Conservation (phyloP, 2,888 invertebrate species). For the Hartigia nigra region DNA sequence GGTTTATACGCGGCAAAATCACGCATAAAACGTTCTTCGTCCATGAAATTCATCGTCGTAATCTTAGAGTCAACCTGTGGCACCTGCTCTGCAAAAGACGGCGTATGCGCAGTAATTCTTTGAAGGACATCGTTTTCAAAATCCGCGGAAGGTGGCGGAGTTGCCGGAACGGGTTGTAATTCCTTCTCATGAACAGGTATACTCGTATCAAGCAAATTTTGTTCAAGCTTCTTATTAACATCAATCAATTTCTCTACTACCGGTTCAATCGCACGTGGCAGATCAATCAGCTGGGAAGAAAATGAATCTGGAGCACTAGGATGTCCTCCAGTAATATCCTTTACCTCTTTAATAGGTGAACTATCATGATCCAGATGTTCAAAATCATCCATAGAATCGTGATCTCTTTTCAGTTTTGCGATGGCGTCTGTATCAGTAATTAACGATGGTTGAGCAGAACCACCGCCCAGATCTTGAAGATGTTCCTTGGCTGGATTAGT, state of each 20-base stretch:
- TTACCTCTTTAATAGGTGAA: conserved; percentile 58
- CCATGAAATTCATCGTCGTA: conserved; percentile 52
- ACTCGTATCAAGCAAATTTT: conserved; percentile 44
- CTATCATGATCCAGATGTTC: conserved; percentile 77
- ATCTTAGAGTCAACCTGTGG: conserved; percentile 43
- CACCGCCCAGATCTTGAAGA: neutral
- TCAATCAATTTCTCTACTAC: conserved; percentile 33
- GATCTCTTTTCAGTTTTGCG: conserved; percentile 68
- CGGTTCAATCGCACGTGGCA: conserved; percentile 58
- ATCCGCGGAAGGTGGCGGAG: conserved; percentile 57
- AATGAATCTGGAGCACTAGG: conserved; percentile 9
- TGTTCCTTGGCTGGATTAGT: neutral
- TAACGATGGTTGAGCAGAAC: neutral
- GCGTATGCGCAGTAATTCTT: conserved; percentile 31
- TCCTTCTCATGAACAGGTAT: conserved; percentile 34
- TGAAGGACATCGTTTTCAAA: conserved; percentile 43
- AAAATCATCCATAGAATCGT: conserved; percentile 80
- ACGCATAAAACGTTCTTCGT: conserved; percentile 37
- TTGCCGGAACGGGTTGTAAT: conserved; percentile 47
- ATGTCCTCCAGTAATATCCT: conserved; percentile 31
- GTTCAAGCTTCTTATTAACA: neutral
- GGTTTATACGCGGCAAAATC: conserved; percentile 3
- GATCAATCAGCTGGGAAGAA: conserved; percentile 37
- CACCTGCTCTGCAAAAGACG: conserved; percentile 1
- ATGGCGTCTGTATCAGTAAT: neutral